phyloP scores from a whole-genome alignment of 2,113 vertebrate species.

The Spheniscus mendiculus region DNA sequence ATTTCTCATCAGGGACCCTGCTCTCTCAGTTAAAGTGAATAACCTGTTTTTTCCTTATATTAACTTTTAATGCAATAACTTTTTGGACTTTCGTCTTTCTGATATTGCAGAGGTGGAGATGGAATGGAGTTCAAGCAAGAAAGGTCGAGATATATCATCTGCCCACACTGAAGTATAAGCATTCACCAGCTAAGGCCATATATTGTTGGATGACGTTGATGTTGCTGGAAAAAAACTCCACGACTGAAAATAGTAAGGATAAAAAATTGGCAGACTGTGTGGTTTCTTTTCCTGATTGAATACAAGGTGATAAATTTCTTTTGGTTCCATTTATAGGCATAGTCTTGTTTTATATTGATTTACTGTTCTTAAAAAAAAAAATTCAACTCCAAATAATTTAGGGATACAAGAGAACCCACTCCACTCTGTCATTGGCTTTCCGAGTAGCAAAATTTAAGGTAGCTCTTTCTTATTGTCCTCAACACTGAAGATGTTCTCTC shows the following conservation, averaged over 20 bases:
- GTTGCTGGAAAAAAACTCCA: not conserved
- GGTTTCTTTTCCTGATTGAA: not conserved
- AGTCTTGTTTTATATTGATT: conserved; percentile 6
- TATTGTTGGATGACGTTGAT: not conserved
- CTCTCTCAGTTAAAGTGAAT: not conserved
- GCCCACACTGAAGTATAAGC: not conserved
- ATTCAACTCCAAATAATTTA: not conserved
- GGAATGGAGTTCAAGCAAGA: not conserved
- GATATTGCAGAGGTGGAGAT: not conserved
- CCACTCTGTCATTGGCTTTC: not conserved
- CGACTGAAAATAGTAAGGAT: not conserved
- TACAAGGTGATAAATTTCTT: not conserved
- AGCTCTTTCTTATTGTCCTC: not conserved
- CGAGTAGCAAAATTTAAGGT: not conserved
- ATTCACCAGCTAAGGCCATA: not conserved
- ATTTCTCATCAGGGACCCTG: not conserved
- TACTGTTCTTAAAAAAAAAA: not conserved
- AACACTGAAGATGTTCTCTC: not conserved
- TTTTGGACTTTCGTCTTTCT: not conserved
- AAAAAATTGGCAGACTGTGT: not conserved
- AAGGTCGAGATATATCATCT: not conserved
- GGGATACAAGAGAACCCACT: not conserved
- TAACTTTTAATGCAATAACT: not conserved
- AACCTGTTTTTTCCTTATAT: not conserved
- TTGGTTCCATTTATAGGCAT: not conserved